Conservation (phyloP, 2,888 invertebrate genomes). For the Cantharis rustica region DNA sequence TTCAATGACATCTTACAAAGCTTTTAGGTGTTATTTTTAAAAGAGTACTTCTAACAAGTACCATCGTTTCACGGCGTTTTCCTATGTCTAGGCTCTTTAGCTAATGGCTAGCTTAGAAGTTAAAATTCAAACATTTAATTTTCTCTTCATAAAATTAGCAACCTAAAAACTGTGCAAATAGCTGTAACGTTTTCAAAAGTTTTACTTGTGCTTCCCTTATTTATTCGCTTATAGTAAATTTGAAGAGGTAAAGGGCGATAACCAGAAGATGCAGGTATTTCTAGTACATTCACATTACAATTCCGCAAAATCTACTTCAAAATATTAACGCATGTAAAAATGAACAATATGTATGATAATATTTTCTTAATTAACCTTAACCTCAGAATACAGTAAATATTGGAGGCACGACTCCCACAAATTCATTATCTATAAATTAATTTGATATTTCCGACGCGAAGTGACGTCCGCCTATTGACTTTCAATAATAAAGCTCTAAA, state of each 20-base stretch:
- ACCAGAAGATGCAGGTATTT: neutral
- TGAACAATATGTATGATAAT: neutral
- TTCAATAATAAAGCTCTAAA: neutral
- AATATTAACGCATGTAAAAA: neutral
- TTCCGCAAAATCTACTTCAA: too few species aligned
- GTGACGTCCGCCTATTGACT: neutral
- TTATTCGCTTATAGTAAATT: neutral
- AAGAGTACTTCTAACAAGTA: neutral
- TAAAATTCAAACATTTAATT: neutral
- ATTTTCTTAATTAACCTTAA: neutral
- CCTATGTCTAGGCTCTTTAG: neutral
- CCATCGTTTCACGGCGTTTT: neutral
- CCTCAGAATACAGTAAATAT: too few species aligned
- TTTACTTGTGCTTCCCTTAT: neutral
- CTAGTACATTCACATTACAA: neutral
- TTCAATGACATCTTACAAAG: neutral
- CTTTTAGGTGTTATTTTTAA: neutral
- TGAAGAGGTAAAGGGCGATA: neutral
- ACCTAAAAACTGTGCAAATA: neutral
- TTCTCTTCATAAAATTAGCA: neutral
- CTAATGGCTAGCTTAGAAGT: neutral
- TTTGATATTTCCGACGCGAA: neutral
- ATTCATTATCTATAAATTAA: neutral
- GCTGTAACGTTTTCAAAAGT: neutral
- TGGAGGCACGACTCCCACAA: neutral